A percentile compares a stretch with the other conserved stretches of the same genome.
phyloP scores from a whole-genome alignment of 1,140 invertebrate genomes.

The Pogonomyrmex barbatus region DNA sequence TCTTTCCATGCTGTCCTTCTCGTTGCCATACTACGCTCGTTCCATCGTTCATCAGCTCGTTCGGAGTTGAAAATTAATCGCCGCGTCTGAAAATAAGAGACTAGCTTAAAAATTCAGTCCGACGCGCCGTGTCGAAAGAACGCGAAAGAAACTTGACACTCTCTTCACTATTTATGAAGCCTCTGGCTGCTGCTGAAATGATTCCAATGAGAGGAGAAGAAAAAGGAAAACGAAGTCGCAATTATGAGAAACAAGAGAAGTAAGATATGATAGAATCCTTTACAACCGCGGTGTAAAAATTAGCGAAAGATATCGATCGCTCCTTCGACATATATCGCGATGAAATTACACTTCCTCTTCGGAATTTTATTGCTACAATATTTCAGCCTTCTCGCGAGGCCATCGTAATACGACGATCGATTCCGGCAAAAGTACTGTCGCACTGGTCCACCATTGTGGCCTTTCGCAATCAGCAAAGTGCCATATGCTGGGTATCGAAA shows the following conservation, averaged over 20 bases:
- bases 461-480: conserved; percentile 73
- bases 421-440: conserved; percentile 45
- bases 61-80: conserved; percentile 74
- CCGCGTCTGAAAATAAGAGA: conserved; percentile 75
- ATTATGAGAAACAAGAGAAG: background rate
- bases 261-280: background rate
- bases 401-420: conserved; percentile 55
- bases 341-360: conserved; percentile 49
- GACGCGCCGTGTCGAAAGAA: conserved; percentile 52
- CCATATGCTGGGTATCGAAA: conserved; percentile 67
- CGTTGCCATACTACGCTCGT: conserved; percentile 68
- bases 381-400: conserved; percentile 52
- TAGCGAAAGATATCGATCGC: conserved; percentile 19
- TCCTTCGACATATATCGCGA: conserved; percentile 44
- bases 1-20: conserved; percentile 56
- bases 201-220: conserved; percentile 51
- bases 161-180: conserved; percentile 74
- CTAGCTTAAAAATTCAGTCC: conserved; percentile 58
- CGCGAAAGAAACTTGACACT: conserved; percentile 69
- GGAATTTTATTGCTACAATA: conserved; percentile 69
- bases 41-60: conserved; percentile 75
- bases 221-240: background rate
- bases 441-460: conserved; percentile 53
- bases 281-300: conserved; percentile 8
- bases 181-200: conserved; percentile 35